Percentiles rank a stretch among this genome's conserved stretches.
These are phyloP conservation scores for Eutrigla gurnardus DNA, from an alignment of 2,797 vertebrate genomes.

Conservation along the genomic window DNA sequence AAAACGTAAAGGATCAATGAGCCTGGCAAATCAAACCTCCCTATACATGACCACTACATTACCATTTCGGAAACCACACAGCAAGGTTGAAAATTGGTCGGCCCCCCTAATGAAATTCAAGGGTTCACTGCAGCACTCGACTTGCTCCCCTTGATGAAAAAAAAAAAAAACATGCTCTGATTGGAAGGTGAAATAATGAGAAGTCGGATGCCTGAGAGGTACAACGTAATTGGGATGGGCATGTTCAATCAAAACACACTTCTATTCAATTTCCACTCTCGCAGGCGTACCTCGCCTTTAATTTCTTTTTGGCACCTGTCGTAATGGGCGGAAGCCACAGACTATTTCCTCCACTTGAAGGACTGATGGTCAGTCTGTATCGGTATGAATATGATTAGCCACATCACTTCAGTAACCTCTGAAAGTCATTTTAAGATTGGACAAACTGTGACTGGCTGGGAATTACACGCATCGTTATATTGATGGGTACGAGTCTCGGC, in stretches of 20 bases:
- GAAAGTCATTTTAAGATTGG: constrained; percentile 47
- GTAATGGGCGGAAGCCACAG: constrained; percentile 27
- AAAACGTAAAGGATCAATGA: constrained; percentile 44
- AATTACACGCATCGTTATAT: constrained; percentile 4
- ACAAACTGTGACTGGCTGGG: constrained; percentile 25
- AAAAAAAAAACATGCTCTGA: constrained; percentile 61
- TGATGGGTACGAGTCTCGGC: neutral
- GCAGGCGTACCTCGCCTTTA: constrained; percentile 45
- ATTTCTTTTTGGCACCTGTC: constrained; percentile 70
- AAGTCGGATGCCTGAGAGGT: constrained; percentile 70
- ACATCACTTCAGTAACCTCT: constrained; percentile 49
- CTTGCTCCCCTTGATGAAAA: constrained; percentile 67
- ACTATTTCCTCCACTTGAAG: constrained; percentile 50
- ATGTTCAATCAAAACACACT: constrained; percentile 82
- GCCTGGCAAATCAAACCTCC: constrained; percentile 25
- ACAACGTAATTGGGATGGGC: constrained; percentile 78
- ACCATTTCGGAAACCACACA: constrained; percentile 56
- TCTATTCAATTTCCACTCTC: constrained; percentile 75
- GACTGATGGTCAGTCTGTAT: constrained; percentile 39
- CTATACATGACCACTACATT: constrained; percentile 41
- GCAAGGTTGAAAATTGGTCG: constrained; percentile 52
- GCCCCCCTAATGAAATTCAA: constrained; percentile 64
- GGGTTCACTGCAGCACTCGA: constrained; percentile 57
- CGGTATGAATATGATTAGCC: constrained; percentile 56
- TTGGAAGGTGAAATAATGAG: constrained; percentile 74